Percentiles rank a stretch among this genome's conserved stretches.
Conservation (phyloP, 1,140 invertebrate species). For the Tachypleus tridentatus region DNA sequence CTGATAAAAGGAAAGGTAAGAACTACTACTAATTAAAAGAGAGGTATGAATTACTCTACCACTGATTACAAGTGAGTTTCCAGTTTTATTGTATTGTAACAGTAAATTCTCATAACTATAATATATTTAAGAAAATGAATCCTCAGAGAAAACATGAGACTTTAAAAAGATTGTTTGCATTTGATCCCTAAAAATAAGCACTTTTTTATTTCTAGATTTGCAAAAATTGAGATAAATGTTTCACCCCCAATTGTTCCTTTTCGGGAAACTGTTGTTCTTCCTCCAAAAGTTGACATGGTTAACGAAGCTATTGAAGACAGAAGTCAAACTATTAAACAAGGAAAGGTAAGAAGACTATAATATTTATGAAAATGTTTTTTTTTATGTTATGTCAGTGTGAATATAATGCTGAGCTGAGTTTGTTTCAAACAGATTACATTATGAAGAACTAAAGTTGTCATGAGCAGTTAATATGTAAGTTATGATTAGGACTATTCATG, state of each 20-base stretch:
- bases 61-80: too few relatives aligned
- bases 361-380: conserved; percentile 7
- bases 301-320: conserved; percentile 48
- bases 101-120: too few relatives aligned
- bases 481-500: too few relatives aligned
- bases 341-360: conserved; percentile 1
- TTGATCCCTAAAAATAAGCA: conserved; percentile 3
- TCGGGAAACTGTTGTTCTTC: conserved; percentile 77
- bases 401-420: too few relatives aligned
- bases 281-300: conserved; percentile 73
- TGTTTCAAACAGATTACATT: not conserved
- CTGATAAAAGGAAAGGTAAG: too few relatives aligned
- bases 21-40: too few relatives aligned
- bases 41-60: too few relatives aligned
- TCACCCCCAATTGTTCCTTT: conserved; percentile 95
- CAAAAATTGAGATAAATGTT: conserved; percentile 74
- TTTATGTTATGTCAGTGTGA: not conserved
- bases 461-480: too few relatives aligned
- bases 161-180: too few relatives aligned
- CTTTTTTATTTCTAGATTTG: conserved; percentile 48
- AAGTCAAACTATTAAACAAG: conserved; percentile 13
- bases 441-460: not conserved
- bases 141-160: too few relatives aligned
- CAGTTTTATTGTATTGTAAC: too few relatives aligned
- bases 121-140: too few relatives aligned